Conservation (phyloP, 2,888 invertebrate genomes). For the Tenthredo scrophulariae region DNA sequence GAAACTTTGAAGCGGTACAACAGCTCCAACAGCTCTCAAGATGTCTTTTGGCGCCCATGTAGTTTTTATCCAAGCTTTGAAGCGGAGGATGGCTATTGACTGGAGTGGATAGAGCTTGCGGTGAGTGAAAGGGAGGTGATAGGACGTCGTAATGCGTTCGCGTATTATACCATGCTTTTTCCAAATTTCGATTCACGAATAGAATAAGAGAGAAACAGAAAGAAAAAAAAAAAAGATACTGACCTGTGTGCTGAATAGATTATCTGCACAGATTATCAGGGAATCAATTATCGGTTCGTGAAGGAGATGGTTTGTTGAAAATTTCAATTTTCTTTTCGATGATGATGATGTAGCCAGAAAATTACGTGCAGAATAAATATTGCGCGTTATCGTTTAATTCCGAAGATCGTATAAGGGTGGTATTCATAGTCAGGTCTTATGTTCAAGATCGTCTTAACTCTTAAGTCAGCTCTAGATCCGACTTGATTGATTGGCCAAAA, state of each 20-base stretch:
- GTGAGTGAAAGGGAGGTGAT: not conserved
- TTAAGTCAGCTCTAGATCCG: too few relatives aligned
- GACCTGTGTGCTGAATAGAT: not conserved
- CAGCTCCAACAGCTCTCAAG: not conserved
- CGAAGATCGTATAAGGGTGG: too few relatives aligned
- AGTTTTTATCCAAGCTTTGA: conserved; percentile 15
- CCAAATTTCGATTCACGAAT: not conserved
- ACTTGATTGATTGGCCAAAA: too few relatives aligned
- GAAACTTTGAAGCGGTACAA: not conserved
- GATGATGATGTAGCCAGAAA: too few relatives aligned
- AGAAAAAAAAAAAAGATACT: not conserved
- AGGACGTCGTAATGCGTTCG: not conserved
- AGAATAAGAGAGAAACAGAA: too few relatives aligned
- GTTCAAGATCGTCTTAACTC: too few relatives aligned
- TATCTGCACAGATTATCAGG: not conserved
- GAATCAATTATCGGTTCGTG: not conserved
- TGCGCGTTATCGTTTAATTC: too few relatives aligned
- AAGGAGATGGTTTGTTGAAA: not conserved
- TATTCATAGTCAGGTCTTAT: too few relatives aligned
- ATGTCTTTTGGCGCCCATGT: not conserved
- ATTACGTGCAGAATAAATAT: too few relatives aligned
- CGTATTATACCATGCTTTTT: not conserved
- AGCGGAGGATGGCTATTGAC: conserved; percentile 23
- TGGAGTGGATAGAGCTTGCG: conserved; percentile 19
- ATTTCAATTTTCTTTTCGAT: too few relatives aligned